A percentile compares a stretch with the other conserved stretches of the same genome.
Evolutionary conservation across 2,797 vertebrate species (phyloP).

Genomic region (Mus minutoides): DNA sequence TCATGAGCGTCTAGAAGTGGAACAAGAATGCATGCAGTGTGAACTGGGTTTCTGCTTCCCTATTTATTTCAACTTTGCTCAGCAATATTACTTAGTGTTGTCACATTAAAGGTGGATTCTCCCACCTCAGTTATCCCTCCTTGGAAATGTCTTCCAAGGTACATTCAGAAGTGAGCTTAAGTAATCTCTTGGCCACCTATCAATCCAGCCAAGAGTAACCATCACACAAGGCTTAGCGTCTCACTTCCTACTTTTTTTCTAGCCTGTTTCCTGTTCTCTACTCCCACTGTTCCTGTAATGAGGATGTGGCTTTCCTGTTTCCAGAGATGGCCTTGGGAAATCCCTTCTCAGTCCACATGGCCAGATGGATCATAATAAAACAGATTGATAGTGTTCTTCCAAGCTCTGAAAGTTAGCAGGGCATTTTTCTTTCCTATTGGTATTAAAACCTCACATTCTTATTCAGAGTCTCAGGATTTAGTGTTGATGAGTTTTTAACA

Average conservation of each 20-base stretch:
- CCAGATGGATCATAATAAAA: neutral
- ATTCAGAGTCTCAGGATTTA: neutral
- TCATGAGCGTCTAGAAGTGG: neutral
- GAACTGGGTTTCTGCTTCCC: neutral
- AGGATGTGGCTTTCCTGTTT: neutral
- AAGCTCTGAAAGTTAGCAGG: slow-evolving; percentile 3
- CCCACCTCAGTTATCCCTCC: neutral
- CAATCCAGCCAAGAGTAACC: neutral
- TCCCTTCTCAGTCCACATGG: neutral
- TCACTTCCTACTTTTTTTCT: neutral
- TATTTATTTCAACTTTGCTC: neutral
- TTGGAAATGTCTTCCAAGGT: neutral
- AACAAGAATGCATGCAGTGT: neutral
- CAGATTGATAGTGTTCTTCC: neutral
- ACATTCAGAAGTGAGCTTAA: neutral
- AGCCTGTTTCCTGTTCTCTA: neutral
- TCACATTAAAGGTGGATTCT: neutral
- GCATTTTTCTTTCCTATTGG: slow-evolving; percentile 42
- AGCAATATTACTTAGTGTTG: neutral
- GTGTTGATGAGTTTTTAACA: neutral
- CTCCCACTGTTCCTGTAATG: neutral
- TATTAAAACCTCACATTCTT: neutral
- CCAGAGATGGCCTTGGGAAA: neutral
- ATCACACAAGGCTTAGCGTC: neutral
- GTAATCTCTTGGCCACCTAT: neutral